Percentiles rank a stretch among this genome's conserved stretches.
These are phyloP conservation scores for Trachelus tabidus DNA, from an alignment of 2,888 invertebrate genomes.

Conservation along the genomic window DNA sequence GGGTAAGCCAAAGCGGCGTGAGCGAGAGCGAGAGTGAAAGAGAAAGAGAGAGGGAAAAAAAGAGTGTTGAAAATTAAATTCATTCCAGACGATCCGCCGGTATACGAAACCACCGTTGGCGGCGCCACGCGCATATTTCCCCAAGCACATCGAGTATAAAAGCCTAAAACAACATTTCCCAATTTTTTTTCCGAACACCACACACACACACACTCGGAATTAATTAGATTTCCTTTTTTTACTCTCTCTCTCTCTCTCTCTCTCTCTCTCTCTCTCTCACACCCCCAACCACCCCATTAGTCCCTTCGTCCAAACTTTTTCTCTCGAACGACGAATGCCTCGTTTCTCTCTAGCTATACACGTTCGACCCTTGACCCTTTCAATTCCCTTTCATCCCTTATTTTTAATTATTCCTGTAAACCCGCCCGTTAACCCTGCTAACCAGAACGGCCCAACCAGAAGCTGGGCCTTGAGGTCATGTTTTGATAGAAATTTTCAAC, in stretches of 20 bases:
- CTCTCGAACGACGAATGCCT: not conserved
- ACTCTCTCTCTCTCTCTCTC: not conserved
- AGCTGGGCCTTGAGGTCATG: not conserved
- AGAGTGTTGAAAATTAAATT: not conserved
- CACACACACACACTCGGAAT: slow-evolving; percentile 21
- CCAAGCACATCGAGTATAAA: slow-evolving; percentile 31
- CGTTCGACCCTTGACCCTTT: slow-evolving; percentile 23
- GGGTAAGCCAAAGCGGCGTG: slow-evolving; percentile 18
- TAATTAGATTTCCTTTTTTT: slow-evolving; percentile 22
- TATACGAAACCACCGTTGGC: not conserved
- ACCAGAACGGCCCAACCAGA: not conserved
- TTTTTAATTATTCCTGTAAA: slow-evolving; percentile 48
- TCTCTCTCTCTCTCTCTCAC: not conserved
- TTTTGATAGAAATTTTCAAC: not conserved
- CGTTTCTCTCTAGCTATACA: not conserved
- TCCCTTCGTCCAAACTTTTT: not conserved
- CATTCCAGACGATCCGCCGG: not conserved
- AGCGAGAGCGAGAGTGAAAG: slow-evolving; percentile 7
- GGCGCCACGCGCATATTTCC: not conserved
- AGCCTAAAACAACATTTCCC: slow-evolving; percentile 49
- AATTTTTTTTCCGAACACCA: slow-evolving; percentile 23
- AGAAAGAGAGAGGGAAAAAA: not conserved
- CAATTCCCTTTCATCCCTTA: slow-evolving; percentile 45
- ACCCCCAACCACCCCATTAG: not conserved
- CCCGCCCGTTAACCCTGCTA: slow-evolving; percentile 21